Percentiles rank a stretch among this genome's conserved stretches.
Evolutionary conservation across 1,140 invertebrate species (phyloP).

Genomic region (Rhagoletis zephyria): DNA sequence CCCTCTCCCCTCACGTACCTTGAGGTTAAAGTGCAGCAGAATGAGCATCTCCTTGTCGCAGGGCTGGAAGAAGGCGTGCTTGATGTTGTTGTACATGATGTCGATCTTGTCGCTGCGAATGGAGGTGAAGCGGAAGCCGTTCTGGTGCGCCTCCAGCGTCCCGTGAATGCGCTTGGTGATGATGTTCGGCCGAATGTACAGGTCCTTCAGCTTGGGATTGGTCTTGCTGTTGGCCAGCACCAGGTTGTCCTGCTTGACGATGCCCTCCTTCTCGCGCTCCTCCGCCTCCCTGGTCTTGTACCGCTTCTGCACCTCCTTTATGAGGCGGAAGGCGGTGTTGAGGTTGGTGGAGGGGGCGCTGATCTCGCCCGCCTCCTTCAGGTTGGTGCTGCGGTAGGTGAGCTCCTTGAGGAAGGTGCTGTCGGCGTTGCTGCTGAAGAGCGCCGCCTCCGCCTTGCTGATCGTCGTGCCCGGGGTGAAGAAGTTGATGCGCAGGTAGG

Average conservation of each 20-base stretch:
- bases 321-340: conserved; percentile 95
- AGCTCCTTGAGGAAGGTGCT: conserved; percentile 99
- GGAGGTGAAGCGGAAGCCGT: conserved; percentile 98
- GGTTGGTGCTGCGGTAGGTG: conserved; percentile 98
- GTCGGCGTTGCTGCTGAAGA: conserved; percentile 92
- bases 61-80: conserved; percentile 99
- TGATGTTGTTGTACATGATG: conserved; percentile 99
- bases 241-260: conserved; percentile 99
- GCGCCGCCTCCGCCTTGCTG: conserved; percentile 91
- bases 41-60: conserved; percentile 99
- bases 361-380: conserved; percentile 97
- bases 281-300: conserved; percentile 98
- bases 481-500: conserved; percentile 98
- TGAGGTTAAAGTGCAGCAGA: conserved; percentile 97
- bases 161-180: conserved; percentile 97
- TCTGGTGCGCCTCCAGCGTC: conserved; percentile 94
- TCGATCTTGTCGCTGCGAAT: conserved; percentile 99
- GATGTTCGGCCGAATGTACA: conserved; percentile 99
- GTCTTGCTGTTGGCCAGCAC: conserved; percentile 95
- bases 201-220: conserved; percentile 98
- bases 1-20: too few species aligned
- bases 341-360: conserved; percentile 95
- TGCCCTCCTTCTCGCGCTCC: conserved; percentile 97
- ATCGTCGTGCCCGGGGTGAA: conserved; percentile 97
- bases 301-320: conserved; percentile 99